A percentile compares a stretch with the other conserved stretches of the same genome.
These are phyloP conservation scores for Caenorhabditis sp. DNA, from an alignment of 2,888 invertebrate species.

Conservation along the genomic window DNA sequence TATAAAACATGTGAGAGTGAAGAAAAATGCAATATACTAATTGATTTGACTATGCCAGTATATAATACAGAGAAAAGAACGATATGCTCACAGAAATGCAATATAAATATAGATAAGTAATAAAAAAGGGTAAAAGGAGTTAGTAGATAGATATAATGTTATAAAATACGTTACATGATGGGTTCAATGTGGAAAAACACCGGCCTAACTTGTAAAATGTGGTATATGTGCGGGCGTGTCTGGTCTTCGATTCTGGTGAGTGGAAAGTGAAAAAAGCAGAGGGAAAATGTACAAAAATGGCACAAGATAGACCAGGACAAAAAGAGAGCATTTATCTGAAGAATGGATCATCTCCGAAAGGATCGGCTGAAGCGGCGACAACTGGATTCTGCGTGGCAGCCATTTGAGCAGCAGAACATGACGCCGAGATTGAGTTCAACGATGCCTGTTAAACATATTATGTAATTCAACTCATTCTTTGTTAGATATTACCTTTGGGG, in stretches of 20 bases:
- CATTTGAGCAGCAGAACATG: slow-evolving; percentile 38
- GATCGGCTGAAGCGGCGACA: slow-evolving; percentile 34
- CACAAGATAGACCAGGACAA: neutral
- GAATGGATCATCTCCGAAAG: slow-evolving; percentile 56
- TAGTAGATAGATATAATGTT: neutral
- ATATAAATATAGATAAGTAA: neutral
- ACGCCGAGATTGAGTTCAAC: slow-evolving; percentile 38
- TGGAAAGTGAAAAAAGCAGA: neutral
- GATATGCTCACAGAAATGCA: neutral
- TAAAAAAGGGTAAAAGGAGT: neutral
- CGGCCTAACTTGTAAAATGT: neutral
- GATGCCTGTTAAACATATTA: slow-evolving; percentile 40
- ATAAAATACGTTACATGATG: neutral
- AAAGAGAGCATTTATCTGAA: slow-evolving; percentile 44
- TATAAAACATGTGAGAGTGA: neutral
- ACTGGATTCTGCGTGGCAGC: slow-evolving; percentile 22
- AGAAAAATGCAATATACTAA: neutral
- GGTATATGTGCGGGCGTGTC: neutral
- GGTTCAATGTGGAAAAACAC: neutral
- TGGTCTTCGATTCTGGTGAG: neutral
- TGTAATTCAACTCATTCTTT: too few relatives aligned
- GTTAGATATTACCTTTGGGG: slow-evolving; percentile 59
- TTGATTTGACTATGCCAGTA: neutral
- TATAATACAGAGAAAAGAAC: neutral
- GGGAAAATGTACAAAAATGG: slow-evolving; percentile 2